Evolutionary conservation across 2,113 vertebrate species (phyloP), one percentile per base, ranked within the genome.

Genomic region (Panthera uncia): DNA sequence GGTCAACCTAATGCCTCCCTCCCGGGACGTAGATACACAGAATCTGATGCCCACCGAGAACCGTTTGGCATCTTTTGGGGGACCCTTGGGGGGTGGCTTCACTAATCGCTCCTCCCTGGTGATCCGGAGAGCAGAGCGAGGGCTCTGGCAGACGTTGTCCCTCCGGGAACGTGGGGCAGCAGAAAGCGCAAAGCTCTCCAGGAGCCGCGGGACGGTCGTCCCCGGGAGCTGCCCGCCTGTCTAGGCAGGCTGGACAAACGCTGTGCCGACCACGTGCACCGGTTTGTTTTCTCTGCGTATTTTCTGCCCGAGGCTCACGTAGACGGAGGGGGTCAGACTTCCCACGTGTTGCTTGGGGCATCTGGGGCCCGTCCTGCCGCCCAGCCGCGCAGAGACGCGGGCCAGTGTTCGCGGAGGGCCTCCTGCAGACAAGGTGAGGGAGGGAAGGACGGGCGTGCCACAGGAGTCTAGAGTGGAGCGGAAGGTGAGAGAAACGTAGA

Each of bases 151-250:
- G 8, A 5, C 2, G 8, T 5, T 5, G 65, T 7, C 31, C 31
- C 5, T 33, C 12, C 0, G 63, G 41, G 41, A 33, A 3, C 1
- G 1, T 8, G 36, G 63, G 63, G 36, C 16, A 0, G 68, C 50
- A 29, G 15, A 55, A 57, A 3, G 4, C n/a, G 3, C 5, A 10
- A 0, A 0, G 14, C 68, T 31, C 25, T 45, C 68, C 1, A 16
- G 84, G 41, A 2, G n/a, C 11, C 4, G 2, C 0, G 19, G 1
- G 31, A 15, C 9, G 29, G 52, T 9, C 15, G 33, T 9, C 57
- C 15, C 52, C 0, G 61, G 10, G 38, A n/a, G 4, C 19, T 12
- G 69, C 18, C 19, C 1, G 19, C 19, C 38, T 2, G 5, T 21
- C 9, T 7, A 2, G 31, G 1, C 6, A 1, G 31, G 1, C 6